Evolutionary conservation across 2,113 vertebrate species (phyloP).

Genomic region (Diphyllodes magnificus): DNA sequence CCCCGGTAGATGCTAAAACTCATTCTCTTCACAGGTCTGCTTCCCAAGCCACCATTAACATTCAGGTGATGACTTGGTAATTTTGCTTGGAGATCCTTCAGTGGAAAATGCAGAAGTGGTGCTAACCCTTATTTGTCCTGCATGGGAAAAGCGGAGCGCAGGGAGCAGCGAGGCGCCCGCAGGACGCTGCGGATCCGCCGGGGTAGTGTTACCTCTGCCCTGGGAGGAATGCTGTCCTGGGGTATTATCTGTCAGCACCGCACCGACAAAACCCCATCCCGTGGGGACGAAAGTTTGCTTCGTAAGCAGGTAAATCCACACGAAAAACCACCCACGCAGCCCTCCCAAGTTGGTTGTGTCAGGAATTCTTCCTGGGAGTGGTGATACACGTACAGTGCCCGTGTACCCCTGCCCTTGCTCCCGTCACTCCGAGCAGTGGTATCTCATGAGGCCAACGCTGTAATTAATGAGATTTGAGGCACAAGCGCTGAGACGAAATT

Average conservation of each 20-base stretch:
- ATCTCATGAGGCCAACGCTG: conserved; percentile 56
- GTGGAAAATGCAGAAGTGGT: neutral
- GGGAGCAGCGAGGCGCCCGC: neutral
- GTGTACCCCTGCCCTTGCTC: conserved; percentile 41
- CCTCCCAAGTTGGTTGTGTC: neutral
- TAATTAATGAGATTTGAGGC: conserved; percentile 71
- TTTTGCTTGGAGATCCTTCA: neutral
- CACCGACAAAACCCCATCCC: accelerated
- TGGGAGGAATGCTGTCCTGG: neutral
- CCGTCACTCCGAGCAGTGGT: conserved; percentile 35
- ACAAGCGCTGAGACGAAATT: conserved; percentile 45
- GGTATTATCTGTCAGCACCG: neutral
- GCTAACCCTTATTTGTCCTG: neutral
- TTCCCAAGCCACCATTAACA: neutral
- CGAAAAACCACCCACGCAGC: neutral
- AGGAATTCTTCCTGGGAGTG: neutral
- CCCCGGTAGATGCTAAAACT: neutral
- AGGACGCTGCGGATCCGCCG: conserved; percentile 25
- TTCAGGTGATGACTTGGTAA: neutral
- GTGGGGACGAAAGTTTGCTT: neutral
- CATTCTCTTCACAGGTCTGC: neutral
- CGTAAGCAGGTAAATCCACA: neutral
- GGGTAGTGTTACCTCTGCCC: neutral
- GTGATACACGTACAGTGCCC: neutral
- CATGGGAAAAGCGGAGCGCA: neutral